Evolutionary conservation across 2,888 invertebrate species (phyloP), one percentile per base, ranked within the genome.

Genomic region (Lasiommata megera): DNA sequence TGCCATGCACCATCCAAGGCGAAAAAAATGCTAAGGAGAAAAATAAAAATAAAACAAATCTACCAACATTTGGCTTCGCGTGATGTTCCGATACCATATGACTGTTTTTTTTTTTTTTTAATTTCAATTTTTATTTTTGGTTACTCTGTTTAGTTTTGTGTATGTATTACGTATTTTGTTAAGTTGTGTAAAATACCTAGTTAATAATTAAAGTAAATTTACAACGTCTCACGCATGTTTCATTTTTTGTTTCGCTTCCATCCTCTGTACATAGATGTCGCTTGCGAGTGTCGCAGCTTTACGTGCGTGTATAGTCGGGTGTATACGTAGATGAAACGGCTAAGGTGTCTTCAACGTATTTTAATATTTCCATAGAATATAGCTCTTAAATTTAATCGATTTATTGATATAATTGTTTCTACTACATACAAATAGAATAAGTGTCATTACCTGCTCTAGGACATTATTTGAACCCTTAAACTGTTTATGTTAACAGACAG

Each of bases 161-260:
- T 86, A 88, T 84, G 85, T 86, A 84, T 81, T n/a, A n/a, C n/a
- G 88, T 89, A 88, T 88, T 88, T 89, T 88, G 90, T 89, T 90
- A 90, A 89, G 90, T 90, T 90, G 89, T 90, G 88, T 90, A 89
- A 87, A 89, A 88, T 88, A 88, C 71, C 83, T 90, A 90, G 90
- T 87, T 88, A 7, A 61, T 87, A 88, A 89, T 72, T 71, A 74
- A 73, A 74, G 85, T 87, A 84, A 88, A 87, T 80, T 78, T 85
- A 80, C 82, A 84, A 86, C 78, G 80, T 84, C 76, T 77, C 76
- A 81, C 80, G 80, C 79, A 81, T 78, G 77, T 87, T 86, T 85
- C 70, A 80, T 87, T 87, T 76, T 86, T 74, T 78, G 62, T 72
- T 68, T 69, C 60, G 59, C 69, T 68, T 66, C 40, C 64, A 61